A percentile compares a stretch with the other conserved stretches of the same genome.
Evolutionary conservation across 2,888 invertebrate genomes (phyloP).

Genomic region (Patella caerulea): DNA sequence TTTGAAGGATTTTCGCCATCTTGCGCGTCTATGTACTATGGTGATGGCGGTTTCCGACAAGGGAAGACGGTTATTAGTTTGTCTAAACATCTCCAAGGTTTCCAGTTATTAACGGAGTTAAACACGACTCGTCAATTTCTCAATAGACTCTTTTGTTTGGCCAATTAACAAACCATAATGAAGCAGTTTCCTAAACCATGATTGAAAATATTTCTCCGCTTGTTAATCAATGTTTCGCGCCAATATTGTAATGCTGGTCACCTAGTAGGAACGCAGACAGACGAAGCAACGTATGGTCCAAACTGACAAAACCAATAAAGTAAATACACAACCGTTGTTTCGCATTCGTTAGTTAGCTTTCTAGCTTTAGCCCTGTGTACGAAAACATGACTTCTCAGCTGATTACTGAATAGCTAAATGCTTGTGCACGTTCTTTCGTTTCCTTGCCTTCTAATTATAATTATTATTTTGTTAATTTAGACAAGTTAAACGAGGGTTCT

Average conservation of each 20-base stretch:
- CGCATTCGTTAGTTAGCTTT: slow-evolving; percentile 7
- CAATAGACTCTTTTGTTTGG: not conserved
- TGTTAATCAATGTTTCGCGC: slow-evolving; percentile 1
- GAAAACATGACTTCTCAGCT: slow-evolving; percentile 1
- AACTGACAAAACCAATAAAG: not conserved
- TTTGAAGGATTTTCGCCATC: too few relatives aligned
- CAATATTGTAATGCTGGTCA: slow-evolving; percentile 8
- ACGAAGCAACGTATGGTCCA: not conserved
- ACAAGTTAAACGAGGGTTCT: not conserved
- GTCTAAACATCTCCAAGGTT: too few relatives aligned
- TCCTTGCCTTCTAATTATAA: not conserved
- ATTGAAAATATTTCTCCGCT: not conserved
- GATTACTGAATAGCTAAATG: not conserved
- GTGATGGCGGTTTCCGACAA: too few relatives aligned
- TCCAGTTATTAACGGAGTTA: too few relatives aligned
- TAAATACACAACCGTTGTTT: slow-evolving; percentile 4
- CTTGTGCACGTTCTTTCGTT: not conserved
- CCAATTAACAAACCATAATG: slow-evolving; percentile 1
- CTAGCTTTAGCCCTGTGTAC: not conserved
- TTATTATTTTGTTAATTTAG: slow-evolving; percentile 3
- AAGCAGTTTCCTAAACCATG: not conserved
- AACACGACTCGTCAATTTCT: too few relatives aligned
- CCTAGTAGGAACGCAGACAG: not conserved
- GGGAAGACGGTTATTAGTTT: too few relatives aligned
- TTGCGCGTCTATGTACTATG: too few relatives aligned